Evolutionary conservation across 2,888 invertebrate species (phyloP), one percentile per base, ranked within the genome.

Genomic region (Oasisia sp.): DNA sequence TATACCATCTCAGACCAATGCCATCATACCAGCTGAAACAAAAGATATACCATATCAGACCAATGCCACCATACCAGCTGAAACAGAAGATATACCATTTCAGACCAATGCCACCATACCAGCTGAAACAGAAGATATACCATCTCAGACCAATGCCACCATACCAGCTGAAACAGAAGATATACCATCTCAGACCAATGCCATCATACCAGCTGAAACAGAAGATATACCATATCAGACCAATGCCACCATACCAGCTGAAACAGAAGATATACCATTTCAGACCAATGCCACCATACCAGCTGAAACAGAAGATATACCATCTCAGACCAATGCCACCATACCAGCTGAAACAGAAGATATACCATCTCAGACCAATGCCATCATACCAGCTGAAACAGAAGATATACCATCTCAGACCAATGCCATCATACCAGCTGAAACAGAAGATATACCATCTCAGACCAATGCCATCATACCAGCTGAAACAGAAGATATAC

Each of bases 121-220:
- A 74, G 27, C n/a, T 74, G 27, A 19, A 74, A 74, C 74, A 74
- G 74, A 74, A 74, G 0, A 74, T 74, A 74, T 74, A 74, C 74
- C n/a, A 74, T 74, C 74, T 5, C 74, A 74, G 74, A n/a, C 19
- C 74, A 74, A 74, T 19, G 19, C 74, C 74, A 27, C 27, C 74
- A 27, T 74, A 74, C 74, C 74, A 74, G 74, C 74, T 74, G n/a
- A 19, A 74, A 74, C 74, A 74, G n/a, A 74, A 74, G 74, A 74
- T 74, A 74, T 74, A 74, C 27, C 74, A 74, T 74, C 74, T 27
- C 74, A 74, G 74, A n/a, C 19, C 27, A 74, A 27, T 3, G 3
- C 27, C 74, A 74, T 27, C 74, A 27, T 27, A 74, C n/a, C 74
- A 74, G 74, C 27, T 74, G 2, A 19, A 27, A 74, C n/a, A 74